Base-by-base conservation (phyloP, 2,797 vertebrate species). In the Philypnodon macrostomus region DNA sequence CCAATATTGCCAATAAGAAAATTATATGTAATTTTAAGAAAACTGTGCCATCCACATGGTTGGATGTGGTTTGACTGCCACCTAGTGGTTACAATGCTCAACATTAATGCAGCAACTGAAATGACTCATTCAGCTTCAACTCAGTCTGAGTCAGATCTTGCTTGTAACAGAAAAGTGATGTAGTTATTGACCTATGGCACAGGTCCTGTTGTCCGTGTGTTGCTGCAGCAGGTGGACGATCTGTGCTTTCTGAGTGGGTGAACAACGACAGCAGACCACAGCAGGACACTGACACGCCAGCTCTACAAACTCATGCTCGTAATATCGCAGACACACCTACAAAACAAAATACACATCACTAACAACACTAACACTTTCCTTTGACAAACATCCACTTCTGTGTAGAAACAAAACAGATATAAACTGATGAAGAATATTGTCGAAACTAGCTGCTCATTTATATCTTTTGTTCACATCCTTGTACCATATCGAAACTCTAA, bases 211-310 rank as follows among this genome's bases (percentile, higher is more conserved):
- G 57, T 86, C 90, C 0, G 94, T 94, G 87, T 94, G 94, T 75
- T 93, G 94, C 68, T 94, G 92, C 9, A 98, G 83, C 32, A 99
- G 89, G 9, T 67, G 85, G 67, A 96, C 95, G 4, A 98, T 96
- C 65, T 91, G 93, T 29, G 96, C 95, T 77, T 99, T 99, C 80
- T 99, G 96, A 0, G 96, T 99, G 3, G 96, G 96, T 0, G 95
- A 97, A 68, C 96, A 99, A 61, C 96, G 93, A 35, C 95, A 98
- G 87, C 96, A 98, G 31, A 99, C 95, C 17, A 99, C 95, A 0
- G 96, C 95, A 0, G 96, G 96, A 65, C 96, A 98, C 83, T 98
- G 96, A 72, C 95, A 98, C 0, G 95, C 95, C 84, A 99, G 56
- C 84, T 98, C 96, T 53, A 97, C 93, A 53, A 99, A 91, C 80